Evolutionary conservation across 2,888 invertebrate genomes (phyloP).

Genomic region (Athrips mouffetella): DNA sequence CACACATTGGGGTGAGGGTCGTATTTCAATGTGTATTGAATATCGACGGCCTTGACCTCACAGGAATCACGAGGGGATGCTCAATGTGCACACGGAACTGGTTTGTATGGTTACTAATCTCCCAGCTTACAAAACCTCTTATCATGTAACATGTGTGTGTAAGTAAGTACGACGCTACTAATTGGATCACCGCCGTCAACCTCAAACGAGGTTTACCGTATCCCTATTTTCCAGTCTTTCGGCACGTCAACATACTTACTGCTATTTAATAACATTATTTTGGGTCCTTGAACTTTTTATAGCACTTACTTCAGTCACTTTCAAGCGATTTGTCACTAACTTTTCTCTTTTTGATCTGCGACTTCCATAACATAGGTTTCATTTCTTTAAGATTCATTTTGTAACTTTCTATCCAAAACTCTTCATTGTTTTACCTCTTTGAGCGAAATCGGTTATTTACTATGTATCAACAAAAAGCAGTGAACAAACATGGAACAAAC

Average conservation of each 20-base stretch:
- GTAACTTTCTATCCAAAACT: no score
- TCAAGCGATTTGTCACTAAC: neutral
- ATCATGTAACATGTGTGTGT: neutral
- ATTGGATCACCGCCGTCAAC: slow-evolving; percentile 6
- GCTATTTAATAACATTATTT: slow-evolving; percentile 13
- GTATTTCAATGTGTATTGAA: slow-evolving; percentile 43
- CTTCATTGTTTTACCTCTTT: no score
- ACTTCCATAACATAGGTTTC: slow-evolving; percentile 14
- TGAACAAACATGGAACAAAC: neutral
- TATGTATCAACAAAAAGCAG: neutral
- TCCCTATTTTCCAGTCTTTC: neutral
- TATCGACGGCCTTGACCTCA: slow-evolving; percentile 57
- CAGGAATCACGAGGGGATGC: slow-evolving; percentile 40
- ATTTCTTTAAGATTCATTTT: neutral
- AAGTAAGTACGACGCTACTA: neutral
- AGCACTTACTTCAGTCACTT: neutral
- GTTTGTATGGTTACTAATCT: slow-evolving; percentile 16
- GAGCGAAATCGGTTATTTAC: no score
- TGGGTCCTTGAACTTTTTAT: slow-evolving; percentile 16
- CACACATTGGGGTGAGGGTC: slow-evolving; percentile 44
- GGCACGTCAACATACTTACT: slow-evolving; percentile 1
- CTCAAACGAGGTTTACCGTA: neutral
- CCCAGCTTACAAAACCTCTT: neutral
- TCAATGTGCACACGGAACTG: slow-evolving; percentile 20
- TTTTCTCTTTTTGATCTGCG: neutral